Conservation (phyloP, 2,113 vertebrate genomes). For the Lepus americanus region DNA sequence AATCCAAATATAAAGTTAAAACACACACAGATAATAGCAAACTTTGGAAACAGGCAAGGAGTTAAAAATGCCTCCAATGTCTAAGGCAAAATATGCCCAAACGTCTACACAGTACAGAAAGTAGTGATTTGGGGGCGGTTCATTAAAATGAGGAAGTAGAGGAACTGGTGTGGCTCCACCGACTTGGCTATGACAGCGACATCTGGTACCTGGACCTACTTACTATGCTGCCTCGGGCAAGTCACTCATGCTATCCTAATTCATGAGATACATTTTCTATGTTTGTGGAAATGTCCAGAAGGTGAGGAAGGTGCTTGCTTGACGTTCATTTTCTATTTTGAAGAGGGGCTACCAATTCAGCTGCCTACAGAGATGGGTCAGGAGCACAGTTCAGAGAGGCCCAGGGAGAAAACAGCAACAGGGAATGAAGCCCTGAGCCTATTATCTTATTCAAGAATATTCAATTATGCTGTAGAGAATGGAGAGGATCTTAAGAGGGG, state of each 20-base stretch:
- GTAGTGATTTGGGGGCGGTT: neutral
- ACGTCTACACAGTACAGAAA: neutral
- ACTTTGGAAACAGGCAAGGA: neutral
- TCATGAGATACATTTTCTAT: neutral
- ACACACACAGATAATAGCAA: neutral
- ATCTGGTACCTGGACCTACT: neutral
- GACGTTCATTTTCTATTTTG: neutral
- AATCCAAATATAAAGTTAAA: conserved; percentile 4
- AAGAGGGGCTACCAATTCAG: neutral
- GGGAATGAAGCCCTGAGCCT: rapidly evolving
- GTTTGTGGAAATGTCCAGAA: neutral
- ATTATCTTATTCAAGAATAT: neutral
- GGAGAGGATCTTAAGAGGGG: neutral
- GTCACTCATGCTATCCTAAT: conserved; percentile 30
- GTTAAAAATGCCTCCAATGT: neutral
- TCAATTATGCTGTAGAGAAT: neutral
- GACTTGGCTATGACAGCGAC: neutral
- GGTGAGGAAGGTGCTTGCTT: neutral
- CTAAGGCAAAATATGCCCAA: neutral
- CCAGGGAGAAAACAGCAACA: too few species aligned
- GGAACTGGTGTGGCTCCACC: neutral
- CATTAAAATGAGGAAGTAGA: neutral
- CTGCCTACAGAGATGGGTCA: neutral
- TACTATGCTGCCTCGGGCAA: neutral
- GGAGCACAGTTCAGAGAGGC: neutral